Evolutionary conservation across 2,797 vertebrate species (phyloP), one percentile per base, ranked within the genome.

Genomic region (Lutjanus campechanus): DNA sequence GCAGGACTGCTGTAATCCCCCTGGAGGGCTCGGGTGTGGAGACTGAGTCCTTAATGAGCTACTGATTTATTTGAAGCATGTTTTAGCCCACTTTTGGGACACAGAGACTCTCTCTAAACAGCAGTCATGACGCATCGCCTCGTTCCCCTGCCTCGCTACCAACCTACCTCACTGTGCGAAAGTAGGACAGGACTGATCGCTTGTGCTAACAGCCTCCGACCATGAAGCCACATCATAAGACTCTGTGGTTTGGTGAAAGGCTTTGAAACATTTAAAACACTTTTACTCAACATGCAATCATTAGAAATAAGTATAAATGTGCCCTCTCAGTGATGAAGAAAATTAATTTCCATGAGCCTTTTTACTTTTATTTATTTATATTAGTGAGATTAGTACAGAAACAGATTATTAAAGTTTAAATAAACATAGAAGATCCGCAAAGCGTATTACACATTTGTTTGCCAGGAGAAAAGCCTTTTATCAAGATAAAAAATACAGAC

Each of bases 31-130:
- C 72, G 49, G 81, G 65, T 81, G 74, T 71, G 17, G 77, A 83
- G 77, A 77, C 65, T 15, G 46, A 70, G 76, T 86, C 76, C 74
- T 79, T 91, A 93, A 94, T 89, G 89, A 93, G 88, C 74, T 76
- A 55, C 68, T 91, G 86, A 91, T 92, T 91, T 94, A 92, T 95
- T 90, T 90, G 75, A 87, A 89, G 84, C 83, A 86, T 89, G 82
- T 87, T 93, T 89, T 87, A 89, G 75, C 88, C 83, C 84, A 86
- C 81, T 91, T 90, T 87, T 82, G 89, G 81, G 86, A 84, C 79
- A 76, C 0, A 40, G 85, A 85, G 82, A 79, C 84, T 85, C 17
- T 41, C 41, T 89, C 53, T 85, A 76, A 88, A 87, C 84, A 87
- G 81, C 79, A 78, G 80, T 63, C 69, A 61, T 86, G 81, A 92